phyloP scores from a whole-genome alignment of 2,888 invertebrate species.

The Sarcophaga carnaria region DNA sequence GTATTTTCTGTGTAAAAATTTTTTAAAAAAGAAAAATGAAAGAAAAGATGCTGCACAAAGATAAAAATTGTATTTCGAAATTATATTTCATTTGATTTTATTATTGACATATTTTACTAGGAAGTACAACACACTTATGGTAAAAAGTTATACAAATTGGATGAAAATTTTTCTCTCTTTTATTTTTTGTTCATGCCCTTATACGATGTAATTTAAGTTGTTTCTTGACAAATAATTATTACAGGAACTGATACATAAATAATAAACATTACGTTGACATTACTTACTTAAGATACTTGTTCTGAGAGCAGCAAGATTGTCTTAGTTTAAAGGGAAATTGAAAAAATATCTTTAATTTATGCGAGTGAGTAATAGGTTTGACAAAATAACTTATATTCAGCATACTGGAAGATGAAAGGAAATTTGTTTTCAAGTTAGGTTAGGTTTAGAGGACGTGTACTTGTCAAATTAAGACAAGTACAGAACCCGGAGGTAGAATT shows the following conservation, averaged over 20 bases:
- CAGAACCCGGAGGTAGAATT: no score
- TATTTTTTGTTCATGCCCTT: slow-evolving; percentile 7
- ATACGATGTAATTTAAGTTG: slow-evolving; percentile 56
- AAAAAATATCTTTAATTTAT: no score
- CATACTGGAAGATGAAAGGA: no score
- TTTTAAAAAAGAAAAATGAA: slow-evolving; percentile 18
- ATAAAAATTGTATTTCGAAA: slow-evolving; percentile 51
- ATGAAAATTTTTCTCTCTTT: slow-evolving; percentile 16
- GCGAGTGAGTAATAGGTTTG: no score
- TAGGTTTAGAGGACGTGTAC: no score
- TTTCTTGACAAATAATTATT: slow-evolving; percentile 29
- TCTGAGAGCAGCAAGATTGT: no score
- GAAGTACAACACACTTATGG: slow-evolving; percentile 46
- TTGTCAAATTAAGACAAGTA: no score
- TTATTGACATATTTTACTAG: slow-evolving; percentile 60
- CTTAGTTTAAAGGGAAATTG: no score
- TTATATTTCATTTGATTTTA: slow-evolving; percentile 50
- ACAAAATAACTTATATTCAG: no score
- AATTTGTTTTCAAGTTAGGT: no score
- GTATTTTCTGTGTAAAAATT: slow-evolving; percentile 39
- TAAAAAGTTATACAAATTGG: slow-evolving; percentile 55
- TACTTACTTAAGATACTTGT: no score
- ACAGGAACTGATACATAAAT: neutral
- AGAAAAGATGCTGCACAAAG: neutral
- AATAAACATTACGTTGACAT: neutral